These are phyloP conservation scores for Danio jaintianensis DNA, from an alignment of 2,797 vertebrate genomes.

Conservation along the genomic window DNA sequence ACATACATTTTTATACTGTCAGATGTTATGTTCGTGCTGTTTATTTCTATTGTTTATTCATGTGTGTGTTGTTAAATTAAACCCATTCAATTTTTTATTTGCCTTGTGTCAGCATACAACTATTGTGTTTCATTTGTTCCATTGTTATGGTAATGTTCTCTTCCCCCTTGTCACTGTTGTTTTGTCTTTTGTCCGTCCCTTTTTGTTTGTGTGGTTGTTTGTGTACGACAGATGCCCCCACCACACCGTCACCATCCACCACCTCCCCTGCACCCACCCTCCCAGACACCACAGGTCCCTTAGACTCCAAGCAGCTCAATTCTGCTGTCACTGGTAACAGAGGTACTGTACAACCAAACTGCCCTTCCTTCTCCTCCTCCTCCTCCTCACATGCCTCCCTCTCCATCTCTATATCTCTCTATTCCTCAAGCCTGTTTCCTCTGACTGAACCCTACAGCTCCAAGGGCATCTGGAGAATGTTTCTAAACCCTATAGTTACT, in stretches of 20 bases:
- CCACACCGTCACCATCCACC: slow-evolving; percentile 94
- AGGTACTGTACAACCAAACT: slow-evolving; percentile 89
- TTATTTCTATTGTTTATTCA: slow-evolving; percentile 40
- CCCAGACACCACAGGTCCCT: slow-evolving; percentile 92
- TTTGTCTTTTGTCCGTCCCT: slow-evolving; percentile 63
- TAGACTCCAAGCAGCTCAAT: slow-evolving; percentile 90
- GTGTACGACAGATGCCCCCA: slow-evolving; percentile 94
- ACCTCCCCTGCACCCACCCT: slow-evolving; percentile 92
- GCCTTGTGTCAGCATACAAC: slow-evolving; percentile 34
- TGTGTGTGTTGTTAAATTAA: slow-evolving; percentile 26
- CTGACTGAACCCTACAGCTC: slow-evolving; percentile 17
- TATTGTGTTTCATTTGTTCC: slow-evolving; percentile 53
- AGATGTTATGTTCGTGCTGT: background rate
- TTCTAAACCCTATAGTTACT: slow-evolving; percentile 13
- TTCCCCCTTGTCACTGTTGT: slow-evolving; percentile 46
- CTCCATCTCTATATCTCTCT: background rate
- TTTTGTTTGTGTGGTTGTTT: slow-evolving; percentile 72
- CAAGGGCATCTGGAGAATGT: slow-evolving; percentile 2
- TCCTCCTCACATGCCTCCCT: slow-evolving; percentile 16
- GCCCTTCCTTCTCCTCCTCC: slow-evolving; percentile 58
- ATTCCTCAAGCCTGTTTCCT: background rate
- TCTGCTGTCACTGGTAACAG: slow-evolving; percentile 87
- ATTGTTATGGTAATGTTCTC: slow-evolving; percentile 52
- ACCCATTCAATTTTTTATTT: slow-evolving; percentile 49
- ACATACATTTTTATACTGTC: slow-evolving; percentile 13